Percentiles rank a stretch among this genome's conserved stretches.
Evolutionary conservation across 2,888 invertebrate genomes (phyloP).

Genomic region (Idaea aversata): DNA sequence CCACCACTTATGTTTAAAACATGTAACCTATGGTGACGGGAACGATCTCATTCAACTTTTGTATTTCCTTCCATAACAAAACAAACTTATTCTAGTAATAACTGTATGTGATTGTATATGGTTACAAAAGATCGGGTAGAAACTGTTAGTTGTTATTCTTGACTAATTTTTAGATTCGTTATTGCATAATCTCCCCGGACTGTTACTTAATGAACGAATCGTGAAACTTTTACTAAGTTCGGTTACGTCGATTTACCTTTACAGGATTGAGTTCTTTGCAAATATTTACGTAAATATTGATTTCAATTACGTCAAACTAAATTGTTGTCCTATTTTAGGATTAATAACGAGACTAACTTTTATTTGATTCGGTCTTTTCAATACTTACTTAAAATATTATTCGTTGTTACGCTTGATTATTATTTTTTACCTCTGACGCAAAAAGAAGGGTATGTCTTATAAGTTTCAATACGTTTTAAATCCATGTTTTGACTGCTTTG

Average conservation of each 20-base stretch:
- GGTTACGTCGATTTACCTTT: neutral
- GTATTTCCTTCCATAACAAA: neutral
- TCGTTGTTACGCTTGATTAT: too few relatives aligned
- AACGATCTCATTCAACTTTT: neutral
- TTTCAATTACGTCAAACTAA: neutral
- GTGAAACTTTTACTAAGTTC: neutral
- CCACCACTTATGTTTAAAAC: constrained; percentile 33
- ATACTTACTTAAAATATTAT: neutral
- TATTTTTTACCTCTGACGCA: too few relatives aligned
- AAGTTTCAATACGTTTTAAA: neutral
- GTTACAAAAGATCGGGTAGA: neutral
- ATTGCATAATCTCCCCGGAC: neutral
- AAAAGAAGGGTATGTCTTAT: too few relatives aligned
- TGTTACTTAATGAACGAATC: neutral
- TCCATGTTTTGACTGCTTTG: neutral
- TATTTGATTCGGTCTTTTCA: neutral
- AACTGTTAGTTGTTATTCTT: neutral
- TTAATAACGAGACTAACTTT: neutral
- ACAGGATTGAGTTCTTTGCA: neutral
- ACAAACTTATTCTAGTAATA: neutral
- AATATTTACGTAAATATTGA: neutral
- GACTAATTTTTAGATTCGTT: neutral
- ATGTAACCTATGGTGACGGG: constrained; percentile 12
- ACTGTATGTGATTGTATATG: neutral
- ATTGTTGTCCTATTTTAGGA: neutral